Evolutionary conservation across 2,113 vertebrate genomes (phyloP), one percentile per base, ranked within the genome.

Genomic region (Brachypteracias leptosomus): DNA sequence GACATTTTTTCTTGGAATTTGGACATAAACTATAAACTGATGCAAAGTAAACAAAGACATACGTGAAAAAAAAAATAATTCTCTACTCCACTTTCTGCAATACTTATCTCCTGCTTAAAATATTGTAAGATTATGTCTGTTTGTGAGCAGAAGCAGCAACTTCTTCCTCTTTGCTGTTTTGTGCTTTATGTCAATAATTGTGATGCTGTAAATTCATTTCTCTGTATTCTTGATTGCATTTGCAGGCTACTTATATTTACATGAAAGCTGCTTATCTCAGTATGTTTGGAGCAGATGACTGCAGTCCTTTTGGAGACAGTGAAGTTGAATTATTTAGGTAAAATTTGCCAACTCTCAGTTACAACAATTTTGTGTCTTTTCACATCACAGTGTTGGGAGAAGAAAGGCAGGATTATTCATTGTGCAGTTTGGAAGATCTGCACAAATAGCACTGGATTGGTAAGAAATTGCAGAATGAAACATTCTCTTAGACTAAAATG

Each of bases 191-290:
- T 63, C 51, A 85, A 10, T 77, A 90, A 86, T 35, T 31, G 33
- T 65, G 46, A 66, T 91, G 75, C 49, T 88, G 17, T 86, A 57
- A 92, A 75, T 89, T 75, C 6, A 51, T 83, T 85, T 95, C 87
- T 87, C 46, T 92, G 5, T 89, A 59, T 72, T 91, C 17, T 95
- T 87, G 47, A 49, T 95, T 93, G 62, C 57, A 44, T 92, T 95
- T 96, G 18, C 88, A 99, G 99, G 99, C 99, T 36, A 99, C 99
- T 71, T 99, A 99, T 44, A 98, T 98, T 36, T 99, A 99, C 96
- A 99, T 99, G 99, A 99, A 99, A 98, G 99, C 98, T 52, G 98
- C 99, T 95, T 99, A 99, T 97, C 99, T 99, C 97, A 99, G 98
- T 98, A 99, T 99, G 99, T 98, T 99, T 95, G 98, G 97, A 88